Conservation (phyloP, 2,797 vertebrate species). For the Loriculus beryllinus region DNA sequence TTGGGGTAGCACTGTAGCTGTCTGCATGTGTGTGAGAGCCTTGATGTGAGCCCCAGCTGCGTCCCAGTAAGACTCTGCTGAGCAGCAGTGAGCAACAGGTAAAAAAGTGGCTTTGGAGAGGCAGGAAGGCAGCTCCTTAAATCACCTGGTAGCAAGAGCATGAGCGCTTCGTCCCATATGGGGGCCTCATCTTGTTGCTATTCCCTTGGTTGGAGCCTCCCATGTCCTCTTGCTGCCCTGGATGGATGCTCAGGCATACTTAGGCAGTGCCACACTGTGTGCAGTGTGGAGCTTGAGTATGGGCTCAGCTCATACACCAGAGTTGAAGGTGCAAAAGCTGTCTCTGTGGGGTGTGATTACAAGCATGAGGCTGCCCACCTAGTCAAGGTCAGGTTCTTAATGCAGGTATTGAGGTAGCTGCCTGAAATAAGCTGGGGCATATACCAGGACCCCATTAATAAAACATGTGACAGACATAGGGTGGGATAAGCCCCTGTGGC, state of each 20-base stretch:
- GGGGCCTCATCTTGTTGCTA: background rate
- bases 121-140: background rate
- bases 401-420: background rate
- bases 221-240: background rate
- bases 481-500: background rate
- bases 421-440: background rate
- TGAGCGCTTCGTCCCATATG: rapidly evolving
- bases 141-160: background rate
- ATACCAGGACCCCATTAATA: rapidly evolving
- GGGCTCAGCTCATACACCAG: background rate
- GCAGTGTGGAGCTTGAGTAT: rapidly evolving
- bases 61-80: background rate
- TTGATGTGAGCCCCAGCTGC: background rate
- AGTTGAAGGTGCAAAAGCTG: background rate
- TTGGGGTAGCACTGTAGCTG: background rate
- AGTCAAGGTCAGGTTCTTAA: background rate
- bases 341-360: background rate
- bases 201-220: background rate
- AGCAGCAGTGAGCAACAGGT: background rate
- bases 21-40: background rate
- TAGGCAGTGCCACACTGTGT: background rate
- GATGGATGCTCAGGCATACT: background rate
- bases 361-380: background rate
- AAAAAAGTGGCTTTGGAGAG: background rate
- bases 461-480: background rate